phyloP scores from a whole-genome alignment of 1,140 invertebrate species.

The Hydropsyche tenuis region DNA sequence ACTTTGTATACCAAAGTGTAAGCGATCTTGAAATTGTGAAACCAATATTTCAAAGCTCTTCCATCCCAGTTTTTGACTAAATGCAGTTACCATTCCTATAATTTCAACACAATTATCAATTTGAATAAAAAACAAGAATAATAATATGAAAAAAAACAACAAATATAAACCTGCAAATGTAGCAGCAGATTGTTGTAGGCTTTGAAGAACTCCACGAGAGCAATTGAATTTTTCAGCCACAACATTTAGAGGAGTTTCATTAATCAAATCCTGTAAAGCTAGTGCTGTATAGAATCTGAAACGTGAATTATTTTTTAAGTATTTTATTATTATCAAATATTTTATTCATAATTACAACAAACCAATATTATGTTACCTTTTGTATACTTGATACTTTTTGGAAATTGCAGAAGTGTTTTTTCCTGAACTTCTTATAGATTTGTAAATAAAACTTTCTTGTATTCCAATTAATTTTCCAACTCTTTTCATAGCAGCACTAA shows the following conservation, averaged over 20 bases:
- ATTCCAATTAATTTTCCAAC: constrained; percentile 93
- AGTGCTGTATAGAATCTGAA: constrained; percentile 90
- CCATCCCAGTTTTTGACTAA: constrained; percentile 94
- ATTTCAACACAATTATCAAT: constrained; percentile 43
- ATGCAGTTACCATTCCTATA: constrained; percentile 89
- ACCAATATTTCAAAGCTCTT: constrained; percentile 87
- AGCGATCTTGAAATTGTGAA: constrained; percentile 89
- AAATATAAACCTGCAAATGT: constrained; percentile 84
- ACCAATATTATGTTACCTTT: constrained; percentile 41
- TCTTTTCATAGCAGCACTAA: constrained; percentile 79
- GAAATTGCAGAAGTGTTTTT: constrained; percentile 62
- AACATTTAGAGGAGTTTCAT: constrained; percentile 81
- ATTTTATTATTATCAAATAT: no score
- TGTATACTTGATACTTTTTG: constrained; percentile 60
- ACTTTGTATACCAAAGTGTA: constrained; percentile 92
- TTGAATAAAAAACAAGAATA: no score
- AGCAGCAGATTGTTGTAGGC: constrained; percentile 92
- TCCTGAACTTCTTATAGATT: constrained; percentile 74
- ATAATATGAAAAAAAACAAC: not conserved
- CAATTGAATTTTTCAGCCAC: constrained; percentile 87
- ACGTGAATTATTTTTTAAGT: not conserved
- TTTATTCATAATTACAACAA: constrained; percentile 31
- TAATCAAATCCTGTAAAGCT: constrained; percentile 91
- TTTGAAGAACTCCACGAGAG: constrained; percentile 87
- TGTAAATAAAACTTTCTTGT: constrained; percentile 85